phyloP scores from a whole-genome alignment of 2,888 invertebrate species.

The Noctua comes region DNA sequence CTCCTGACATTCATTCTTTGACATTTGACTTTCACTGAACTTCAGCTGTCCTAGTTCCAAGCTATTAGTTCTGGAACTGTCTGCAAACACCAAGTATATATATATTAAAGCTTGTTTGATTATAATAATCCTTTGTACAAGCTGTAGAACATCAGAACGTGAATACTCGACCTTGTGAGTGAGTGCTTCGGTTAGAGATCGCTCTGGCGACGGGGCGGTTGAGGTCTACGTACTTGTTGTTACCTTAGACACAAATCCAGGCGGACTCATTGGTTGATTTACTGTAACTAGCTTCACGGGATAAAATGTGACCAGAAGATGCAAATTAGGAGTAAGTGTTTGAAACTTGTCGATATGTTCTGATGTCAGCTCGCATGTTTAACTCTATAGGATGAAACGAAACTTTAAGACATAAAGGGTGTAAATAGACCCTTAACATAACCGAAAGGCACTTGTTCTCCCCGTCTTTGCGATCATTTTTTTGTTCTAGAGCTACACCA shows the following conservation, averaged over 20 bases:
- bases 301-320: neutral
- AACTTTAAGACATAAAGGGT: no score
- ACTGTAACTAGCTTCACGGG: neutral
- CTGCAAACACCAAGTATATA: slow-evolving; percentile 12
- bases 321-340: neutral
- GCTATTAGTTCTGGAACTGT: slow-evolving; percentile 12
- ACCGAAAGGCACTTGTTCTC: no score
- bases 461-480: no score
- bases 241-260: neutral
- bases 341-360: neutral
- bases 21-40: slow-evolving; percentile 13
- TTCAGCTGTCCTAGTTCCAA: slow-evolving; percentile 3
- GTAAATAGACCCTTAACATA: no score
- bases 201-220: neutral
- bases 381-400: neutral
- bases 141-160: neutral
- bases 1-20: neutral
- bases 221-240: neutral
- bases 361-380: no score
- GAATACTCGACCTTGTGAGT: slow-evolving; percentile 33
- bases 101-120: slow-evolving; percentile 23
- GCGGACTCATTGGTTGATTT: neutral
- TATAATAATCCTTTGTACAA: slow-evolving; percentile 14
- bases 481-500: no score
- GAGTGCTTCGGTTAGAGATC: slow-evolving; percentile 22